Base-by-base conservation (phyloP, 2,113 vertebrate species). In the Neogobius melanostomus region DNA sequence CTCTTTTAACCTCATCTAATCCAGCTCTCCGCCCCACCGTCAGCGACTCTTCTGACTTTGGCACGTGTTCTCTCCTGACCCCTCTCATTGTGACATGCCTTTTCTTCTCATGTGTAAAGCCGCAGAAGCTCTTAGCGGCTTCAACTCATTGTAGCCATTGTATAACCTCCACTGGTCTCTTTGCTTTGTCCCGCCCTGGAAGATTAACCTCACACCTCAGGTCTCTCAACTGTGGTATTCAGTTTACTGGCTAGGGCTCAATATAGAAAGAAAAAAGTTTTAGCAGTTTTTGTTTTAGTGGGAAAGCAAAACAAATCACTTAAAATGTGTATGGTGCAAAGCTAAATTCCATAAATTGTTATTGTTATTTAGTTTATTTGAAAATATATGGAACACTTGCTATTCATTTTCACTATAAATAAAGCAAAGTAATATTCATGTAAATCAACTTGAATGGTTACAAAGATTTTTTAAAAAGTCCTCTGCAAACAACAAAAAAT, bases 1-100 rank as follows among this genome's bases (percentile, higher is more conserved):
- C 59, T 61, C 42, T 16, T 61, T 14, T 61, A 61, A 61, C 59
- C 42, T 61, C 59, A 61, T 61, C 42, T 61, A 61, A 61, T 61
- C 59, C 59, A 7, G 59, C 59, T 61, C 59, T 45, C 59, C 42
- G 59, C 59, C 59, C 42, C 42, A 42, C 42, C 59, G 44, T 61
- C 44, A 44, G 36, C 14, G 42, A 14, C 49, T 61, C 42, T 42
- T 45, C 59, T 61, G 59, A n/a, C 59, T 61, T 45, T 61, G 59
- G 12, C 42, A 14, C 59, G 16, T 45, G 59, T 60, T 60, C 12
- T 60, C 59, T 61, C 42, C 42, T 61, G 59, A 61, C 59, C 59
- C 44, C 59, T 44, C 59, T 45, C 42, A 44, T 45, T 61, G 43
- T 61, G 59, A 45, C 59, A 61, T 9, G 42, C 16, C 43, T 61